phyloP scores from a whole-genome alignment of 2,888 invertebrate genomes.

The Lobophora halterata region DNA sequence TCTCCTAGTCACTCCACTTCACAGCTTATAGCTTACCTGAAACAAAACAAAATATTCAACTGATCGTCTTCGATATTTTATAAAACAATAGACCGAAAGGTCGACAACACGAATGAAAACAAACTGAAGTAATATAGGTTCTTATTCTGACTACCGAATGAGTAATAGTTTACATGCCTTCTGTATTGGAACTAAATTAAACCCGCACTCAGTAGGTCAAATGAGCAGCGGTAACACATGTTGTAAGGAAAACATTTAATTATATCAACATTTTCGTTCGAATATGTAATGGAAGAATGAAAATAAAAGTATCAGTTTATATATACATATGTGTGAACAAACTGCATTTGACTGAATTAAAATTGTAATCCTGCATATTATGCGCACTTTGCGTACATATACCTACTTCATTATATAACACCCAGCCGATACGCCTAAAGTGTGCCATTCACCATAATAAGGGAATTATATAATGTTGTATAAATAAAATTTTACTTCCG shows the following conservation, averaged over 20 bases:
- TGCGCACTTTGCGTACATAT: too few species aligned
- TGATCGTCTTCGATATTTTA: not conserved
- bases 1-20: too few species aligned
- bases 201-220: slow-evolving; percentile 27
- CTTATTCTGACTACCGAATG: slow-evolving; percentile 32
- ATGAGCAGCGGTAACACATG: slow-evolving; percentile 18
- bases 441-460: too few species aligned
- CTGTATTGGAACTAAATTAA: slow-evolving; percentile 15
- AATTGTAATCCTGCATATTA: too few species aligned
- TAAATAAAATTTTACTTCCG: too few species aligned
- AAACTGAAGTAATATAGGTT: slow-evolving; percentile 27
- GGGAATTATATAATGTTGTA: too few species aligned
- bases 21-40: too few species aligned
- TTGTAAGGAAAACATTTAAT: slow-evolving; percentile 15
- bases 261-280: slow-evolving; percentile 10
- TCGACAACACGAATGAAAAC: slow-evolving; percentile 34
- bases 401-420: too few species aligned
- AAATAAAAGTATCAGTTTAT: slow-evolving; percentile 14
- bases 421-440: too few species aligned
- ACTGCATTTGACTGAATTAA: too few species aligned
- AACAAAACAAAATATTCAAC: slow-evolving; percentile 11
- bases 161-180: slow-evolving; percentile 34
- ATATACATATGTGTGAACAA: too few species aligned
- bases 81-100: slow-evolving; percentile 20
- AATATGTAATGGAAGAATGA: slow-evolving; percentile 6